A percentile compares a stretch with the other conserved stretches of the same genome.
phyloP scores from a whole-genome alignment of 2,888 invertebrate genomes.

The Allophyes oxyacanthae region DNA sequence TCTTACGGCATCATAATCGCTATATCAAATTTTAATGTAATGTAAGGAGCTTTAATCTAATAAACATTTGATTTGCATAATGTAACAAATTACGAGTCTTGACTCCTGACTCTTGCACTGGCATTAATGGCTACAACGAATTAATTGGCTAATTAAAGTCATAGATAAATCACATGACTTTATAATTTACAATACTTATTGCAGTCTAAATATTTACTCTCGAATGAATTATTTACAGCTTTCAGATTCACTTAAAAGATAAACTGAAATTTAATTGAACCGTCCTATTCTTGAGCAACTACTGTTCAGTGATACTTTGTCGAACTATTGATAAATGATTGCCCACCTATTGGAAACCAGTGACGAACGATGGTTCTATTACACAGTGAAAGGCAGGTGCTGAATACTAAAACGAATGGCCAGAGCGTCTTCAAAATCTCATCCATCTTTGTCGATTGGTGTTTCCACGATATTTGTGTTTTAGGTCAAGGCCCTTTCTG shows the following conservation, averaged over 20 bases:
- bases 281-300: slow-evolving; percentile 39
- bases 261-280: slow-evolving; percentile 42
- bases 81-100: slow-evolving; percentile 22
- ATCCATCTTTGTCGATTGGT: slow-evolving; percentile 48
- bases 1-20: slow-evolving; percentile 3
- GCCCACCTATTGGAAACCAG: slow-evolving; percentile 47
- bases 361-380: slow-evolving; percentile 57
- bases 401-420: slow-evolving; percentile 53
- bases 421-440: slow-evolving; percentile 45
- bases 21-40: slow-evolving; percentile 2
- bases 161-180: neutral
- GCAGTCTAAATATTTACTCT: slow-evolving; percentile 14
- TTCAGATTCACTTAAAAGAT: slow-evolving; percentile 35
- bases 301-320: slow-evolving; percentile 46
- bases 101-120: slow-evolving; percentile 23
- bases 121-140: neutral
- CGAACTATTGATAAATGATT: slow-evolving; percentile 53
- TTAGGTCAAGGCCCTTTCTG: slow-evolving; percentile 6
- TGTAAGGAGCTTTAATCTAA: neutral
- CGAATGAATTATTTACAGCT: slow-evolving; percentile 14
- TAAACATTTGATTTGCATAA: slow-evolving; percentile 29
- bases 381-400: slow-evolving; percentile 41
- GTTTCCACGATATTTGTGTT: slow-evolving; percentile 33
- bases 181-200: slow-evolving; percentile 9
- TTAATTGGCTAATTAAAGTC: slow-evolving; percentile 5